phyloP scores from a whole-genome alignment of 2,888 invertebrate genomes.

The Podotricha telesiphe region DNA sequence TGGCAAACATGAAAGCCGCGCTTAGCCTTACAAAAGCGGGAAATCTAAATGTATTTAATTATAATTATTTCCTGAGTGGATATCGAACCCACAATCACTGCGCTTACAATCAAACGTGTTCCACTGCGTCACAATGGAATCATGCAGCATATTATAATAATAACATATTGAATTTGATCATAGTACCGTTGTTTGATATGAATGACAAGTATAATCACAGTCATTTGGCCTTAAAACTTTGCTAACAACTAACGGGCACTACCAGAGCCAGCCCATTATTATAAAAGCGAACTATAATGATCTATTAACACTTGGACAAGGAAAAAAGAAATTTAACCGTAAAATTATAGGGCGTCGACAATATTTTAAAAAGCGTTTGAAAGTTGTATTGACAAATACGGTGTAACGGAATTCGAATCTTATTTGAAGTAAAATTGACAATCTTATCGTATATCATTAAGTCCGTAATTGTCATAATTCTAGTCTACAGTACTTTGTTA shows the following conservation, averaged over 20 bases:
- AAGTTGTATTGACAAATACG: background rate
- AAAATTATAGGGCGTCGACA: background rate
- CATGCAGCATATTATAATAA: no score
- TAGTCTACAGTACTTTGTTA: no score
- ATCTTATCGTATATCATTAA: background rate
- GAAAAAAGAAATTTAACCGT: slow-evolving; percentile 1
- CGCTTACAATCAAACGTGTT: no score
- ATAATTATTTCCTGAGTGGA: no score
- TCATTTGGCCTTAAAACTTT: slow-evolving; percentile 8
- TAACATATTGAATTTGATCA: background rate
- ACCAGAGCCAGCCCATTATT: slow-evolving; percentile 12
- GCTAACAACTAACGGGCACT: slow-evolving; percentile 25
- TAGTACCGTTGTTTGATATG: background rate
- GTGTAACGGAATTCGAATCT: slow-evolving; percentile 5
- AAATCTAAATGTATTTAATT: no score
- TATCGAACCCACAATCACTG: no score
- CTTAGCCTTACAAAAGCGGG: no score
- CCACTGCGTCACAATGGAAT: no score
- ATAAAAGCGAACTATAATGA: slow-evolving; percentile 4
- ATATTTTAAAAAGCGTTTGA: background rate
- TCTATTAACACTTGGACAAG: background rate
- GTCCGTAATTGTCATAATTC: background rate
- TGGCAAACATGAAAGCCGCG: no score
- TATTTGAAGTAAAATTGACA: background rate
- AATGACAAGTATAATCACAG: slow-evolving; percentile 7